A percentile compares a stretch with the other conserved stretches of the same genome.
These are phyloP conservation scores for Aplysina aerophoba DNA, from an alignment of 37 sponge, comb jelly and placozoan genomes.

Conservation along the genomic window DNA sequence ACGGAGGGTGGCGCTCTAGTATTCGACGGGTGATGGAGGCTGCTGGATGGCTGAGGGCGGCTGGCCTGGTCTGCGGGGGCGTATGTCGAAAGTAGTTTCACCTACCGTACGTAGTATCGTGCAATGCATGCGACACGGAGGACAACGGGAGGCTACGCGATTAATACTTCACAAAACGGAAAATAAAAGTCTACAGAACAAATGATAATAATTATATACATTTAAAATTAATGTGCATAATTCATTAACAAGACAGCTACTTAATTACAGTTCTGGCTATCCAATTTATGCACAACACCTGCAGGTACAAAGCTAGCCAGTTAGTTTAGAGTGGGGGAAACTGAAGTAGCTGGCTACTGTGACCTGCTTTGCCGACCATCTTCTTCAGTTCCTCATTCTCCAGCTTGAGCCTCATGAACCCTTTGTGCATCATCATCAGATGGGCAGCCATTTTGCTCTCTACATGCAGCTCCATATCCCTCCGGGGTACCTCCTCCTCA, in stretches of 20 bases:
- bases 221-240: neutral
- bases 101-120: too few relatives aligned
- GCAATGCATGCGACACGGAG: too few relatives aligned
- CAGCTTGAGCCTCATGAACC: neutral
- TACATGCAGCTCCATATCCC: neutral
- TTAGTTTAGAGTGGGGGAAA: neutral
- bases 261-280: neutral
- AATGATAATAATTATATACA: too few relatives aligned
- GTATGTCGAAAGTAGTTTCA: too few relatives aligned
- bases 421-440: neutral
- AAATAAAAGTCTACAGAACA: too few relatives aligned
- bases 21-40: too few relatives aligned
- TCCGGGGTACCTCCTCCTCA: neutral
- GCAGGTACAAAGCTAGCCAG: neutral
- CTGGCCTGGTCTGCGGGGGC: too few relatives aligned
- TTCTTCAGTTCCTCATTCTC: conserved; percentile 2
- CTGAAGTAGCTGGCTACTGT: neutral
- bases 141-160: too few relatives aligned
- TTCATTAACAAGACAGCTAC: neutral
- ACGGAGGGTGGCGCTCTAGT: too few relatives aligned
- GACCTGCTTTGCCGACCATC: neutral
- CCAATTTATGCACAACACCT: neutral
- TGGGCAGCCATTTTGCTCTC: neutral
- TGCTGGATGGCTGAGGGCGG: too few relatives aligned
- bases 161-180: too few relatives aligned